phyloP scores from a whole-genome alignment of 1,140 invertebrate species.

The Carposina sasakii region DNA sequence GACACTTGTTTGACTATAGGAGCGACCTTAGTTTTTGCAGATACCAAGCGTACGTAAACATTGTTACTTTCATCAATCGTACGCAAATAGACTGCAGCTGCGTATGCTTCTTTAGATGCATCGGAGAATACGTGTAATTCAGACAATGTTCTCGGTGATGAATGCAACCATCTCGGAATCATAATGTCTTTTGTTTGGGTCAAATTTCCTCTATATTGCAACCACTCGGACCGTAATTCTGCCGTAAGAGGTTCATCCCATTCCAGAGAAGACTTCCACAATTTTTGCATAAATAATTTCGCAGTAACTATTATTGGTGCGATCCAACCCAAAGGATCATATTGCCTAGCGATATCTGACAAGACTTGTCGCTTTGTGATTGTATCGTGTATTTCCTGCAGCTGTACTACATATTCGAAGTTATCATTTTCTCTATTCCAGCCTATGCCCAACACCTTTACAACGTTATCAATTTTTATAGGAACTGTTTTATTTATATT shows the following conservation, averaged over 20 bases:
- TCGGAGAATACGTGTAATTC: slow-evolving; percentile 16
- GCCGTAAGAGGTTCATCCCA: slow-evolving; percentile 34
- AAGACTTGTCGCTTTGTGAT: slow-evolving; percentile 28
- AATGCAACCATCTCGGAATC: slow-evolving; percentile 9
- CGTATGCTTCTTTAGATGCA: slow-evolving; percentile 16
- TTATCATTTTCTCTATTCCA: slow-evolving; percentile 9
- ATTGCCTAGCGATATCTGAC: slow-evolving; percentile 30
- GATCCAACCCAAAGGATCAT: slow-evolving; percentile 34
- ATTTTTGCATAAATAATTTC: slow-evolving; percentile 44
- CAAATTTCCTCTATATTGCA: slow-evolving; percentile 10
- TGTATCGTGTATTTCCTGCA: slow-evolving; percentile 1
- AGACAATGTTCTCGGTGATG: neutral
- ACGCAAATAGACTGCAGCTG: too few relatives aligned
- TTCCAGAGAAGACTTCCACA: slow-evolving; percentile 23
- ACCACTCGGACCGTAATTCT: slow-evolving; percentile 10
- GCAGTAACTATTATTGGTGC: slow-evolving; percentile 34
- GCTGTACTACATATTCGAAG: slow-evolving; percentile 5
- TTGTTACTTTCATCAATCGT: too few relatives aligned
- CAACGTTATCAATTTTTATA: neutral
- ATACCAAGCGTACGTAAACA: too few relatives aligned
- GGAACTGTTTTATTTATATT: neutral
- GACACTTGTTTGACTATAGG: too few relatives aligned
- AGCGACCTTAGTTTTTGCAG: too few relatives aligned
- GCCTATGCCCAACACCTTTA: neutral
- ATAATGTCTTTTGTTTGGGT: slow-evolving; percentile 3